Evolutionary conservation across 1,140 invertebrate genomes (phyloP).

Genomic region (Heliconius nattereri): DNA sequence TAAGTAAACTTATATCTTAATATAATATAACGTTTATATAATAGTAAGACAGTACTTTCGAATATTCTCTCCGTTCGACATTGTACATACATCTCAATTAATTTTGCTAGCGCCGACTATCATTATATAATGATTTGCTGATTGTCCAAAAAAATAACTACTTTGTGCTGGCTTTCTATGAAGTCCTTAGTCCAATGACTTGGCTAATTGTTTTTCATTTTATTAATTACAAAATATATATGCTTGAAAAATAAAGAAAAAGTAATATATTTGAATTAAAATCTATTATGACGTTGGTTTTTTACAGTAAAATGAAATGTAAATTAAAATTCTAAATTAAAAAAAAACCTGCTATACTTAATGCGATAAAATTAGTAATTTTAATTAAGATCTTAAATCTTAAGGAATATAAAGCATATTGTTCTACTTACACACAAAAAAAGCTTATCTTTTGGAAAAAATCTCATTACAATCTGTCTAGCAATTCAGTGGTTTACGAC

Average conservation of each 20-base stretch:
- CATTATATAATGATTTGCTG: not conserved
- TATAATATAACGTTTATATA: slow-evolving; percentile 28
- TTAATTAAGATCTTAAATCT: not conserved
- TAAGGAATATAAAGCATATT: not conserved
- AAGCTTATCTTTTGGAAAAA: slow-evolving; percentile 1
- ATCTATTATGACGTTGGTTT: too few species aligned
- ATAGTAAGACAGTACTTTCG: slow-evolving; percentile 29
- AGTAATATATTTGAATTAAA: too few species aligned
- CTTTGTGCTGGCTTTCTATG: slow-evolving; percentile 9
- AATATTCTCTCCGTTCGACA: slow-evolving; percentile 27
- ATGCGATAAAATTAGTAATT: not conserved
- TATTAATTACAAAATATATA: not conserved
- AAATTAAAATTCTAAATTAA: too few species aligned
- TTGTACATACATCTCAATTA: slow-evolving; percentile 13
- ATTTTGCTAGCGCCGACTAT: not conserved
- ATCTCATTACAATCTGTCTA: not conserved
- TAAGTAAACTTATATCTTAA: slow-evolving; percentile 2
- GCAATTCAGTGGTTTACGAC: slow-evolving; percentile 3
- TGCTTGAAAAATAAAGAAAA: too few species aligned
- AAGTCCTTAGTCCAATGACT: not conserved
- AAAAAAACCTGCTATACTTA: not conserved
- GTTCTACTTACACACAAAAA: not conserved
- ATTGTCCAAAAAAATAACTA: slow-evolving; percentile 4
- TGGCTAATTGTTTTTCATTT: not conserved
- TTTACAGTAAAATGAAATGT: too few species aligned